Evolutionary conservation across 2,113 vertebrate species (phyloP).

Genomic region (Caloenas nicobarica): DNA sequence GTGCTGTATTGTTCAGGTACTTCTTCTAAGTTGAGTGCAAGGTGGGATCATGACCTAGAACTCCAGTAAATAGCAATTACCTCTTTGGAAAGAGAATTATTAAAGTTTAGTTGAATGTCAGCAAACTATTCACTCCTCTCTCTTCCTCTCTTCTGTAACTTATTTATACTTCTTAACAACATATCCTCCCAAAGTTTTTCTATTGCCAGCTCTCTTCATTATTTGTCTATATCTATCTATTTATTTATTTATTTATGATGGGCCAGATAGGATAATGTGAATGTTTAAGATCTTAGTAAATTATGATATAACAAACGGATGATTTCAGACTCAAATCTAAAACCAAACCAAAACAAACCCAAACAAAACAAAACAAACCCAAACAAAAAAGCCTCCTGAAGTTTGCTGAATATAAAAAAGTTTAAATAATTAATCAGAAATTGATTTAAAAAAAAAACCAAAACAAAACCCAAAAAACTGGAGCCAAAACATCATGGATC

Average conservation of each 20-base stretch:
- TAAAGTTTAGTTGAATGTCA: slow-evolving; percentile 60
- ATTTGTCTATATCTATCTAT: not conserved
- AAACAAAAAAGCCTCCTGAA: no score
- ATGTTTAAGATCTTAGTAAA: not conserved
- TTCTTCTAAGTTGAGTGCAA: slow-evolving; percentile 30
- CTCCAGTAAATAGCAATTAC: slow-evolving; percentile 64
- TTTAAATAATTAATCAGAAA: not conserved
- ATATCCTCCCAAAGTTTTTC: not conserved
- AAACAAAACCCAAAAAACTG: no score
- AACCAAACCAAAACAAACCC: no score
- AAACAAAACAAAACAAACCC: no score
- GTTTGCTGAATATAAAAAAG: not conserved
- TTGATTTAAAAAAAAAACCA: not conserved
- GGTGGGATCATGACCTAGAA: slow-evolving; percentile 41
- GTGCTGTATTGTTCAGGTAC: slow-evolving; percentile 36
- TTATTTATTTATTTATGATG: not conserved
- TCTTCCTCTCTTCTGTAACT: not conserved
- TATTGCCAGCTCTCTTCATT: not conserved
- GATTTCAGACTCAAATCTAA: not conserved
- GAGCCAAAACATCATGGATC: not conserved
- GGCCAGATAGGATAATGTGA: not conserved
- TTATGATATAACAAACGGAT: not conserved
- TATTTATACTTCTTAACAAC: not conserved
- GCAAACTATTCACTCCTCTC: slow-evolving; percentile 23
- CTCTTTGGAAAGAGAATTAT: slow-evolving; percentile 44